A percentile compares a stretch with the other conserved stretches of the same genome.
Conservation (phyloP, 2,113 vertebrate genomes). For the Pseudonaja textilis region DNA sequence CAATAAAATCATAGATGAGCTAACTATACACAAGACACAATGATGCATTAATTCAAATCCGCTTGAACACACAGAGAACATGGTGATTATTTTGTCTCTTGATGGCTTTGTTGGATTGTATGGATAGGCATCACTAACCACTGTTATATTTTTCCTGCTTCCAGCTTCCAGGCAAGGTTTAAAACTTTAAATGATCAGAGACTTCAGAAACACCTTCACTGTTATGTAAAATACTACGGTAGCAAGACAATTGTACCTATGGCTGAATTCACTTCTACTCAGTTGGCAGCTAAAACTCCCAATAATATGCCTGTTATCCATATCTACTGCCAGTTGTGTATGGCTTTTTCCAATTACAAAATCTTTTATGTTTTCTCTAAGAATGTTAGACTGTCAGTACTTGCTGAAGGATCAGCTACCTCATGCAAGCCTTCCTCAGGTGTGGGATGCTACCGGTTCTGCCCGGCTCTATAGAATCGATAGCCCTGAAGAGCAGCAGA, state of each 20-base stretch:
- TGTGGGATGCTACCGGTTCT: too few relatives aligned
- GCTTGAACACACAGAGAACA: not conserved
- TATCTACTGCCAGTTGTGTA: not conserved
- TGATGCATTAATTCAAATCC: not conserved
- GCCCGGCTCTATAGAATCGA: too few relatives aligned
- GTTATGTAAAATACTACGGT: not conserved
- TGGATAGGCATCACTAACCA: not conserved
- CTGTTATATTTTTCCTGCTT: not conserved
- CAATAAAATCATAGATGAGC: not conserved
- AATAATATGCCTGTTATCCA: not conserved
- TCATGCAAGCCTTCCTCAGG: not conserved
- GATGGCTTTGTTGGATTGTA: not conserved
- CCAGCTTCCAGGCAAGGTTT: not conserved
- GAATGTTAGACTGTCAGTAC: not conserved
- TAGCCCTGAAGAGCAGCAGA: too few relatives aligned
- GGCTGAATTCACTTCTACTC: not conserved
- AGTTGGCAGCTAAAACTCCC: not conserved
- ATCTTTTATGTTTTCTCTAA: not conserved
- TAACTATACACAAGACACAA: not conserved
- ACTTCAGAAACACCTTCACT: not conserved
- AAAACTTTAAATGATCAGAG: not conserved
- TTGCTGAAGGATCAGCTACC: not conserved
- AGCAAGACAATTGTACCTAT: not conserved
- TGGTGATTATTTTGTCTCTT: not conserved
- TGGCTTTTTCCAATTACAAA: not conserved